Conservation (phyloP, 1,140 invertebrate genomes). For the Hyles euphorbiae region DNA sequence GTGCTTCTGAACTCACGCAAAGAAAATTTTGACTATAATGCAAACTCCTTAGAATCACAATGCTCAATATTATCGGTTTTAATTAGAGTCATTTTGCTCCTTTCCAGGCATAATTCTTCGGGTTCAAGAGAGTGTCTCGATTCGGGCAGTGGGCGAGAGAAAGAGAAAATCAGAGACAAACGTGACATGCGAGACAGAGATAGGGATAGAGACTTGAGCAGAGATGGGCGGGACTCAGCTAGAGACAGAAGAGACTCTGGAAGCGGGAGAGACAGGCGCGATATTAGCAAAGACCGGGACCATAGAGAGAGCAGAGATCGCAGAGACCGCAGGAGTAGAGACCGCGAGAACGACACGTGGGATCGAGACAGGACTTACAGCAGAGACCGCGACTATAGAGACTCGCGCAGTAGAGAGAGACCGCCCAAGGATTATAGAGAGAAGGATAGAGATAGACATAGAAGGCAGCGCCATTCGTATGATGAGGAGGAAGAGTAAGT, state of each 20-base stretch:
- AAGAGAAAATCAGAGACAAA: conserved; percentile 61
- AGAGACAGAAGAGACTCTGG: conserved; percentile 64
- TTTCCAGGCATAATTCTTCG: conserved; percentile 67
- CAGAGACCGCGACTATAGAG: conserved; percentile 65
- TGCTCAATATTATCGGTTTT: too few relatives aligned
- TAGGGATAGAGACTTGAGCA: conserved; percentile 73
- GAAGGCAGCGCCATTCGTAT: conserved; percentile 56
- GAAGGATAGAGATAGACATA: conserved; percentile 58
- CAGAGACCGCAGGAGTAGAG: conserved; percentile 59
- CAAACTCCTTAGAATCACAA: too few relatives aligned
- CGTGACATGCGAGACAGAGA: conserved; percentile 58
- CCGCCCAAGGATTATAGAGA: conserved; percentile 62
- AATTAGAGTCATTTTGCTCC: too few relatives aligned
- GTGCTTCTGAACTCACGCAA: too few relatives aligned
- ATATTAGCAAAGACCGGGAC: conserved; percentile 56
- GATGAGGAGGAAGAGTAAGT: conserved; percentile 72
- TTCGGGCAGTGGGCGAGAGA: conserved; percentile 70
- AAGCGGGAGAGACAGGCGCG: conserved; percentile 60
- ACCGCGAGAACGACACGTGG: conserved; percentile 56
- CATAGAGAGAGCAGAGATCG: conserved; percentile 52
- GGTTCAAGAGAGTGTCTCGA: conserved; percentile 71
- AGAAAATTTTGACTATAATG: too few relatives aligned
- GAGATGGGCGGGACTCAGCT: conserved; percentile 63
- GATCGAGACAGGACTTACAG: conserved; percentile 75
- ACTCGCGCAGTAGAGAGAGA: conserved; percentile 63